phyloP scores from a whole-genome alignment of 2,888 invertebrate species.

The Lasioglossum calceatum region DNA sequence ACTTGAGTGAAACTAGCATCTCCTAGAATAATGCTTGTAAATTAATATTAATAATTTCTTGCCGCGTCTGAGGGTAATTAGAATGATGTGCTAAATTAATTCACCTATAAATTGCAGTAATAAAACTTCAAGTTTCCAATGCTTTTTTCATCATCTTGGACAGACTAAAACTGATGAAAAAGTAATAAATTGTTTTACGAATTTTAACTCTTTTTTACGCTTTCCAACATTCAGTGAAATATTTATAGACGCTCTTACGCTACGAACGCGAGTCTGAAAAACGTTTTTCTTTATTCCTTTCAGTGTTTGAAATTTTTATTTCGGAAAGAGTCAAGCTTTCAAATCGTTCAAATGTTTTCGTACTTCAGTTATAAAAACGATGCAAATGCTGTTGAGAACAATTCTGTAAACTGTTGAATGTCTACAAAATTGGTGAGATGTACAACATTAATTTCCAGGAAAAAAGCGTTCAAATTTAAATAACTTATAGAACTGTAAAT shows the following conservation, averaged over 20 bases:
- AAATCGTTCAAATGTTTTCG: neutral
- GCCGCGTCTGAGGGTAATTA: slow-evolving; percentile 8
- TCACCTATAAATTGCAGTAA: neutral
- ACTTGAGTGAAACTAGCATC: slow-evolving; percentile 37
- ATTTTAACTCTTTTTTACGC: neutral
- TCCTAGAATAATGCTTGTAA: slow-evolving; percentile 48
- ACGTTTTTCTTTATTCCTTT: neutral
- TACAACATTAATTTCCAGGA: no score
- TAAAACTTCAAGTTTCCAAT: neutral
- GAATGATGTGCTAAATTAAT: slow-evolving; percentile 1
- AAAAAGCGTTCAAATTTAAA: no score
- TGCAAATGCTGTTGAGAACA: neutral
- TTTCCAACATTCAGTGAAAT: neutral
- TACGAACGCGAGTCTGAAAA: neutral
- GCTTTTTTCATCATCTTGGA: neutral
- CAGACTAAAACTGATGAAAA: neutral
- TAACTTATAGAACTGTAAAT: no score
- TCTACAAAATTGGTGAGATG: neutral
- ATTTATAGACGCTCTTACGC: neutral
- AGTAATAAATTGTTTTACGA: neutral
- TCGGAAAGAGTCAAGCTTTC: neutral
- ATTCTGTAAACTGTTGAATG: neutral
- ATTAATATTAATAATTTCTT: slow-evolving; percentile 57
- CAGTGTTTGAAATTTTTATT: neutral
- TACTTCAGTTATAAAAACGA: neutral